phyloP scores from a whole-genome alignment of 1,140 invertebrate genomes.

The Diachasma alloeum region DNA sequence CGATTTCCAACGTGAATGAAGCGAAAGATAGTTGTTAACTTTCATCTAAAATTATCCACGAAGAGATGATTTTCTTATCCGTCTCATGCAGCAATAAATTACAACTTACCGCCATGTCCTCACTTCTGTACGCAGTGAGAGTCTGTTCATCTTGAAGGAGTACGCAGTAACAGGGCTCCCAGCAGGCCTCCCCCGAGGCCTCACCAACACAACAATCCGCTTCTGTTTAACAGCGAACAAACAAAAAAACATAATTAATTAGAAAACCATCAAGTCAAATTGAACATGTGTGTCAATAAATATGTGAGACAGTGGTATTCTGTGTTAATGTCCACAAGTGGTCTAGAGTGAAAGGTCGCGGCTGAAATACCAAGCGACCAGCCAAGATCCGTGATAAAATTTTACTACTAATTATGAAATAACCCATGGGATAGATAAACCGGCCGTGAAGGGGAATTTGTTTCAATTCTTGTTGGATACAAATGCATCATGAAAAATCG shows the following conservation, averaged over 20 bases:
- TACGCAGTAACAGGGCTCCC: slow-evolving; percentile 89
- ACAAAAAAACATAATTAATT: slow-evolving; percentile 11
- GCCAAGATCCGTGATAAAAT: slow-evolving; percentile 9
- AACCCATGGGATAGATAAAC: slow-evolving; percentile 10
- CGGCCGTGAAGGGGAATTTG: slow-evolving; percentile 23
- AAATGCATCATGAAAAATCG: slow-evolving; percentile 1
- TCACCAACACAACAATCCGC: slow-evolving; percentile 62
- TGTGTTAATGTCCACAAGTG: not conserved
- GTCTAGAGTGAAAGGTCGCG: slow-evolving; percentile 18
- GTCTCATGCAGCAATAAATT: slow-evolving; percentile 6
- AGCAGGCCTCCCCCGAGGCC: slow-evolving; percentile 66
- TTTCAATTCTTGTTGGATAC: slow-evolving; percentile 10
- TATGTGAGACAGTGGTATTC: not conserved
- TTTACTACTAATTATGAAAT: slow-evolving; percentile 30
- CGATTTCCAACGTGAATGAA: not conserved
- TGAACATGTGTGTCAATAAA: not conserved
- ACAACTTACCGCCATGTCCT: slow-evolving; percentile 85
- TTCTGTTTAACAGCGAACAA: slow-evolving; percentile 48
- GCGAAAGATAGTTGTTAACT: not conserved
- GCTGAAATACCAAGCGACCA: not conserved
- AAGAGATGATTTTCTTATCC: not conserved
- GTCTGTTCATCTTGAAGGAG: slow-evolving; percentile 85
- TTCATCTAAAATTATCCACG: slow-evolving; percentile 5
- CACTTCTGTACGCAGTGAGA: slow-evolving; percentile 84
- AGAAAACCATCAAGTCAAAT: not conserved